phyloP scores from a whole-genome alignment of 2,113 vertebrate genomes.

The Dendrocopos noguchii region DNA sequence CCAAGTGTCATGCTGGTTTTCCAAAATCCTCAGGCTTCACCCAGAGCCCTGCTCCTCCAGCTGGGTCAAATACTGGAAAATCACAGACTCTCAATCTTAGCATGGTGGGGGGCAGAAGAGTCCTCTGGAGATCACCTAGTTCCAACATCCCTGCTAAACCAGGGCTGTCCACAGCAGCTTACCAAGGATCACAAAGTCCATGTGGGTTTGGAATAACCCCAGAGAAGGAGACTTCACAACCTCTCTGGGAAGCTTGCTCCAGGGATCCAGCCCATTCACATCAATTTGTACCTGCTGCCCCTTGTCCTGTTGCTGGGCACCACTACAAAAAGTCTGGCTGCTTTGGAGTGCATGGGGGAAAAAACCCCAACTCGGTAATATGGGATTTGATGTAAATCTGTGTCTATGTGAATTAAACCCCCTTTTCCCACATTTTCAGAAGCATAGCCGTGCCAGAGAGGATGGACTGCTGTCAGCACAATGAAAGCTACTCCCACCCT shows the following conservation, averaged over 20 bases:
- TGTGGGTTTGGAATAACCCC: too few species aligned
- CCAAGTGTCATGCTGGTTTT: rapidly evolving
- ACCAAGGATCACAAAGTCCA: too few species aligned
- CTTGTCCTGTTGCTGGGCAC: too few species aligned
- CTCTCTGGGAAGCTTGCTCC: too few species aligned
- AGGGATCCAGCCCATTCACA: too few species aligned
- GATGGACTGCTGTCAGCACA: not conserved
- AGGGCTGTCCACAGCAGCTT: too few species aligned
- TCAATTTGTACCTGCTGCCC: too few species aligned
- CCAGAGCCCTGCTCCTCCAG: not conserved
- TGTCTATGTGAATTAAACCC: not conserved
- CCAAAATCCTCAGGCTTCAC: not conserved
- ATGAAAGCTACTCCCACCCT: not conserved
- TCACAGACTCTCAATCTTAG: too few species aligned
- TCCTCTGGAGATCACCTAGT: too few species aligned
- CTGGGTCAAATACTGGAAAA: not conserved
- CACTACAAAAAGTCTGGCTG: not conserved
- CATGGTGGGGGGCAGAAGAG: too few species aligned
- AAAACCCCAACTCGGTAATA: not conserved
- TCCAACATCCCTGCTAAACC: too few species aligned
- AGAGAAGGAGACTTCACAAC: too few species aligned
- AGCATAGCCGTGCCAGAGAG: not conserved
- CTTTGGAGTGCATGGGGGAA: not conserved
- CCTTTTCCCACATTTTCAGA: not conserved
- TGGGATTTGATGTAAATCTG: not conserved